phyloP scores from a whole-genome alignment of 2,113 vertebrate genomes.

The Mesocricetus auratus region DNA sequence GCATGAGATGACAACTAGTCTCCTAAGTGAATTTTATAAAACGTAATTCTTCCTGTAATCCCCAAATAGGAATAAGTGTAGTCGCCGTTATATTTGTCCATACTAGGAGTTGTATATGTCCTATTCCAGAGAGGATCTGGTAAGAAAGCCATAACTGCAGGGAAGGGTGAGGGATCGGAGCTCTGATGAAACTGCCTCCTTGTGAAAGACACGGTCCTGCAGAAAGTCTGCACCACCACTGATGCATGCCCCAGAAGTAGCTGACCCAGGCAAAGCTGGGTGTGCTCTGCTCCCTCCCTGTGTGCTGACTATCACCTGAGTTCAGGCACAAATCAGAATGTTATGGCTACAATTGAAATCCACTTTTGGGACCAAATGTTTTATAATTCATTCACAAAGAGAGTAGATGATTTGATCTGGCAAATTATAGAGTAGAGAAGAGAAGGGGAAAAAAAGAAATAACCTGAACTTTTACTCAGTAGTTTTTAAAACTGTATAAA shows the following conservation, averaged over 20 bases:
- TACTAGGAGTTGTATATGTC: not conserved
- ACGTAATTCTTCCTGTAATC: not conserved
- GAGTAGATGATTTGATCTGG: not conserved
- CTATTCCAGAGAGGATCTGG: constrained; percentile 12
- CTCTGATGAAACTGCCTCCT: not conserved
- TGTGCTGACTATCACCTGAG: rapidly evolving
- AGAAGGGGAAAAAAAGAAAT: constrained; percentile 9
- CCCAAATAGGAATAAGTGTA: constrained; percentile 32
- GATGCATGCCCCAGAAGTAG: rapidly evolving
- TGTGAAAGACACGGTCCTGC: not conserved
- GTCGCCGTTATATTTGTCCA: not conserved
- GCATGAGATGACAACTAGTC: not conserved
- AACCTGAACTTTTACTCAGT: not conserved
- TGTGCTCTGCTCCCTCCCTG: rapidly evolving
- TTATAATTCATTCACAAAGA: constrained; percentile 9
- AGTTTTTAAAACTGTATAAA: not conserved
- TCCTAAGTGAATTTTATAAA: constrained; percentile 25
- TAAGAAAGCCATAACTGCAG: not conserved
- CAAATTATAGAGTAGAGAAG: constrained; percentile 40
- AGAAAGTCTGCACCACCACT: no score
- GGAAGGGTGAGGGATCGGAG: not conserved
- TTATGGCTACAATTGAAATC: not conserved
- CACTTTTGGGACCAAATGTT: not conserved
- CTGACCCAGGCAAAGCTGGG: rapidly evolving
- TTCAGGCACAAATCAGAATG: not conserved